Percentiles rank a stretch among this genome's conserved stretches.
Evolutionary conservation across 2,888 invertebrate genomes (phyloP).

Genomic region (Ormyrus labotus): DNA sequence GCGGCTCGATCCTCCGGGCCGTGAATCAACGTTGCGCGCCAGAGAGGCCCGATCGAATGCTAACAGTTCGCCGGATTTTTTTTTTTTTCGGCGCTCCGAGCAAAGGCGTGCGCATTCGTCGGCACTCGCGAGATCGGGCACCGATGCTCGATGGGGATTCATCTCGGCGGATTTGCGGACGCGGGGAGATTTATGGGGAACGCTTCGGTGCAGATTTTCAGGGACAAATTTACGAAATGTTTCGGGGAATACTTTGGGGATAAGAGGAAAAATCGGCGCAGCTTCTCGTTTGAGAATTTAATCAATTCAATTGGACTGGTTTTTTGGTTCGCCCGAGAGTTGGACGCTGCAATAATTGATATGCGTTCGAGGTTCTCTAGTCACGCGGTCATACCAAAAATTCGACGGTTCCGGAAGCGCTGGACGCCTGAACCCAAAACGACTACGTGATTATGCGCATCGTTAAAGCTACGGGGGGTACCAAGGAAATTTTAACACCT

Average conservation of each 20-base stretch:
- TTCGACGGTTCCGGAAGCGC: too few relatives aligned
- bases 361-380: constrained; percentile 20
- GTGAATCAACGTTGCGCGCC: constrained; percentile 60
- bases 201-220: too few relatives aligned
- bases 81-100: not conserved
- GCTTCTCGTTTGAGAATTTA: too few relatives aligned
- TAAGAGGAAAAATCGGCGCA: too few relatives aligned
- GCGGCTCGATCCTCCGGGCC: constrained; percentile 58
- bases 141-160: not conserved
- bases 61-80: constrained; percentile 45
- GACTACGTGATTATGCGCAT: too few relatives aligned
- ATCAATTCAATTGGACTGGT: not conserved
- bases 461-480: too few relatives aligned
- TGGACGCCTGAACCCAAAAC: too few relatives aligned
- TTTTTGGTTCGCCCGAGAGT: not conserved
- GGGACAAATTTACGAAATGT: too few relatives aligned
- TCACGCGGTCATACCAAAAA: not conserved
- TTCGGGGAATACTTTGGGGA: too few relatives aligned
- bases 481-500: too few relatives aligned
- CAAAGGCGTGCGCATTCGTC: not conserved
- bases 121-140: not conserved
- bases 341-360: constrained; percentile 9
- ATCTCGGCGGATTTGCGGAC: too few relatives aligned
- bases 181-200: too few relatives aligned
- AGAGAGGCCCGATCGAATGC: constrained; percentile 58